Base-by-base conservation (phyloP, 2,888 invertebrate genomes). In the Oscheius sp. region DNA sequence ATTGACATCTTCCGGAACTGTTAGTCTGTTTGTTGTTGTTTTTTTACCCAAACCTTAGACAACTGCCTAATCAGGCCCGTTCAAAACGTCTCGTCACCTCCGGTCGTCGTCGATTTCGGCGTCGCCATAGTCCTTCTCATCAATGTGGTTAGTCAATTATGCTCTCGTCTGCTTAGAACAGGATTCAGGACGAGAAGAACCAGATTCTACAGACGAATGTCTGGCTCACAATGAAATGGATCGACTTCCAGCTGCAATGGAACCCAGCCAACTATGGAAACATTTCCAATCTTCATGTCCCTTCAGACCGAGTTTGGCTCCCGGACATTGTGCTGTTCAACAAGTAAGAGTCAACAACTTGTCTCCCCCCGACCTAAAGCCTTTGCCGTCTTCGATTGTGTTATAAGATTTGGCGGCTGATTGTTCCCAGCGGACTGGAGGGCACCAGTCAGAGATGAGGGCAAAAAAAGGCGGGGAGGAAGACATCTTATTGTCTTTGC, bases 1-100 rank as follows among this genome's bases (percentile, higher is more conserved):
- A 85, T 90, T 58, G 89, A 90, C 83, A 83, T 91, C 75, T 91
- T 91, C 81, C 78, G 81, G 29, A 90, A 90, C 65, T 91, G 42
- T 42, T 3, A 42, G 42, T 42, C 7, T 7, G 4, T 5, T 42
- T 42, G 4, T 42, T 5, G 7, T 21, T 21, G 42, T 7, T 42
- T 42, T 42, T 42, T 42, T 0, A 42, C 42, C 42, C 42, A 0
- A 42, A 5, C 7, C 42, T 21, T 7, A 42, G 42, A 91, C 88
- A 91, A 91, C 78, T 89, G 89, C n/a, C 88, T 91, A 42, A 91
- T 91, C 72, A 87, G 91, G 58, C 91, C 91, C 1, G 91, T 91
- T 35, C 89, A 90, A 60, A 89, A 89, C 50, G 89, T 90, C 29
- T 81, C 60, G 11, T 73, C 76, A 33, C 79, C 79, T n/a, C 84